These are phyloP conservation scores for Calameuta filiformis DNA, from an alignment of 2,888 invertebrate species.

Conservation along the genomic window DNA sequence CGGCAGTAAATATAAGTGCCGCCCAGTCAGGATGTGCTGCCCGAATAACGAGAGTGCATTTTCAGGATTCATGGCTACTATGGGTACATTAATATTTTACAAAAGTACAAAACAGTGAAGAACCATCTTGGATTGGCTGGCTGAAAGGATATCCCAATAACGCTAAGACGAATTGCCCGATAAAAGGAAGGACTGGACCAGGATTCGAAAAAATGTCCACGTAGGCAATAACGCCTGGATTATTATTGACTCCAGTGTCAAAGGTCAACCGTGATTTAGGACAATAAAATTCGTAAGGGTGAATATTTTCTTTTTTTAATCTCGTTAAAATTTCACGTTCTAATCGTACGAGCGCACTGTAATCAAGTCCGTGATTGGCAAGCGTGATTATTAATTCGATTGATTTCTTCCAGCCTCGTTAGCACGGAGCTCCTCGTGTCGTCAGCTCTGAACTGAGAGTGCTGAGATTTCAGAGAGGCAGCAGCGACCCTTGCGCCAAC, in stretches of 20 bases:
- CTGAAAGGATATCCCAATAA: too few relatives aligned
- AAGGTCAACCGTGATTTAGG: too few relatives aligned
- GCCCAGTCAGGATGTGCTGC: neutral
- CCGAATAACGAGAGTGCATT: neutral
- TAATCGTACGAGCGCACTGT: neutral
- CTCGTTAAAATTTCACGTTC: neutral
- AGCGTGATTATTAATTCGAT: neutral
- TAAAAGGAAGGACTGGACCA: too few relatives aligned
- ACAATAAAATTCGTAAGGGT: too few relatives aligned
- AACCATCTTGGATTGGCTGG: neutral
- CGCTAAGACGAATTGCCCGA: too few relatives aligned
- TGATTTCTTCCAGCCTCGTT: neutral
- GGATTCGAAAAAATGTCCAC: too few relatives aligned
- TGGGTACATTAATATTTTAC: neutral
- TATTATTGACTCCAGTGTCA: neutral
- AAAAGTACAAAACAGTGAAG: neutral
- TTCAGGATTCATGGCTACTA: neutral
- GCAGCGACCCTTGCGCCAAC: neutral
- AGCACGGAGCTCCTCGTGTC: neutral
- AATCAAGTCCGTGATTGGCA: neutral
- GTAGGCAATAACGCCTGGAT: neutral
- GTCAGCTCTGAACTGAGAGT: neutral
- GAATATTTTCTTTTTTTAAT: neutral
- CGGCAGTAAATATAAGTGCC: neutral
- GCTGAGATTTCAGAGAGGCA: neutral